Conservation (phyloP, 1,140 invertebrate genomes). For the Drosophila lacteicornis region DNA sequence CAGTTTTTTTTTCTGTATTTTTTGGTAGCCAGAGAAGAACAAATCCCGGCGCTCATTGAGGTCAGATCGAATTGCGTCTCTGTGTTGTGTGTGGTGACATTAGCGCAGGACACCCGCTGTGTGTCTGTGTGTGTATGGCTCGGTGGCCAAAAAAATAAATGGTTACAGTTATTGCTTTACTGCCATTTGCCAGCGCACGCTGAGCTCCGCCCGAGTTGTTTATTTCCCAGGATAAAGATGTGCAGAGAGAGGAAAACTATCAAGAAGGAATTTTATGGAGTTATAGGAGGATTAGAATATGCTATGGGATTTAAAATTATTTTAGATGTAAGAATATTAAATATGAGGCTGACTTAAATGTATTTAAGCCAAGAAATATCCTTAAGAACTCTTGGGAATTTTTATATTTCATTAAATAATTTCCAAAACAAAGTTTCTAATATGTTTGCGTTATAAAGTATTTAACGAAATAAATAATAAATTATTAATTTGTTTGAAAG, state of each 20-base stretch:
- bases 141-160: constrained; percentile 60
- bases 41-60: constrained; percentile 55
- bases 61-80: constrained; percentile 57
- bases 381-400: not conserved
- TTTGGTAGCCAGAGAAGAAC: constrained; percentile 12
- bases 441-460: no score
- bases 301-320: not conserved
- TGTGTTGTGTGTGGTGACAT: constrained; percentile 63
- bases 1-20: constrained; percentile 7
- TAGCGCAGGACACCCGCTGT: constrained; percentile 59
- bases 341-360: not conserved
- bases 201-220: constrained; percentile 51
- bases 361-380: not conserved
- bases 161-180: constrained; percentile 68
- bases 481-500: no score
- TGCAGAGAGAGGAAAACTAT: constrained; percentile 20
- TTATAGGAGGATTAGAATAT: not conserved
- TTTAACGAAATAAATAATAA: no score
- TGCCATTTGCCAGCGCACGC: constrained; percentile 58
- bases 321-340: not conserved
- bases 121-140: constrained; percentile 27
- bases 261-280: no score
- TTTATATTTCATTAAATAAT: no score
- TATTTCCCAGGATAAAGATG: constrained; percentile 25
- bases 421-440: no score